Conservation (phyloP, 1,140 invertebrate genomes). For the Drosophila kikkawai region DNA sequence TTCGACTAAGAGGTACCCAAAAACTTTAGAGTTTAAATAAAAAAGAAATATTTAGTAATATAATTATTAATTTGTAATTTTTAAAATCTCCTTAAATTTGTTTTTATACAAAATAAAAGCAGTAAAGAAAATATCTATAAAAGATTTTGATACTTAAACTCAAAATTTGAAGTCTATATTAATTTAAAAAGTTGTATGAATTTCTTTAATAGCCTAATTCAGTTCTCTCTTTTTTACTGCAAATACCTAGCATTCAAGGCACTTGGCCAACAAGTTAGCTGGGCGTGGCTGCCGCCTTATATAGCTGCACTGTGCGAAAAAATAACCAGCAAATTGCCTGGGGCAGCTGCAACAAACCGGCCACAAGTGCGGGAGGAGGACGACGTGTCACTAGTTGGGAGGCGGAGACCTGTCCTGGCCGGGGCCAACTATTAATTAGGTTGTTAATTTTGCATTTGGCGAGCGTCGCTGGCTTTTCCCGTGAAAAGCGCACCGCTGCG, state of each 20-base stretch:
- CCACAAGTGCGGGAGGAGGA: constrained; percentile 27
- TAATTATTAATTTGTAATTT: background rate
- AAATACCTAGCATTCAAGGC: constrained; percentile 21
- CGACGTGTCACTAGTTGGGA: constrained; percentile 2
- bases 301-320: constrained; percentile 30
- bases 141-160: too few relatives aligned
- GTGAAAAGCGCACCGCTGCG: constrained; percentile 63
- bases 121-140: too few relatives aligned
- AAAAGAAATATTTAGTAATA: background rate
- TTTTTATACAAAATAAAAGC: too few relatives aligned
- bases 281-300: constrained; percentile 14
- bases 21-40: background rate
- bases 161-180: too few relatives aligned
- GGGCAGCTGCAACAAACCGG: constrained; percentile 47
- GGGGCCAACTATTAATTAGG: constrained; percentile 76
- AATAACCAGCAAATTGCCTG: constrained; percentile 10
- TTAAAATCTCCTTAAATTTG: too few relatives aligned
- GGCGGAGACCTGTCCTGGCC: constrained; percentile 48
- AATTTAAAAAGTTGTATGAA: too few relatives aligned
- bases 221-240: background rate
- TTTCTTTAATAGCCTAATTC: too few relatives aligned
- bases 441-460: constrained; percentile 83
- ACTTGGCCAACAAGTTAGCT: constrained; percentile 21
- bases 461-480: constrained; percentile 75
- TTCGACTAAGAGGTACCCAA: constrained; percentile 3